Conservation (phyloP, 2,888 invertebrate genomes). For the Linyphia triangularis region DNA sequence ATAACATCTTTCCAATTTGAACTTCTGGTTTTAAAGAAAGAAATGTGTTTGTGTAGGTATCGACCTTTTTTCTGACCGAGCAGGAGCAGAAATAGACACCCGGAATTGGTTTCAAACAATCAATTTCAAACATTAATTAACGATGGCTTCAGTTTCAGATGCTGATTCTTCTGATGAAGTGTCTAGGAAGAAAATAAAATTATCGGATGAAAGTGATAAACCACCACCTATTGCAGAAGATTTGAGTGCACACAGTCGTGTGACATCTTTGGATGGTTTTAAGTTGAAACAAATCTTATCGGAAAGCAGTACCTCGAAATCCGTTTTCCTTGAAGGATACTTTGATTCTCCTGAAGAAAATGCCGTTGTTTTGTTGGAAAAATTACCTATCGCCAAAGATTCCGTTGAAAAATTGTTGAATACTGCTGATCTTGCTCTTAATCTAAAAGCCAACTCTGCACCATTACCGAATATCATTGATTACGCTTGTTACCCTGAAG, state of each 20-base stretch:
- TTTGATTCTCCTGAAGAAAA: constrained; percentile 44
- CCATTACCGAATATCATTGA: constrained; percentile 25
- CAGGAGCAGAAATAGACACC: no score
- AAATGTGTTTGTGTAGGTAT: no score
- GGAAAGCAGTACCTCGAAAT: constrained; percentile 73
- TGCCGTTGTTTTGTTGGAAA: constrained; percentile 89
- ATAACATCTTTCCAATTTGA: no score
- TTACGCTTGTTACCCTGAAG: constrained; percentile 63
- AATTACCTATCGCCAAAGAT: constrained; percentile 88
- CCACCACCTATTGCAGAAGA: constrained; percentile 34
- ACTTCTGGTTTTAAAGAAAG: no score
- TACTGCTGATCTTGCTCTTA: constrained; percentile 60
- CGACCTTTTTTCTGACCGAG: no score
- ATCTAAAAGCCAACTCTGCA: constrained; percentile 32
- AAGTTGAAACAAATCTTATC: constrained; percentile 70
- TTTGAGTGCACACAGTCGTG: constrained; percentile 52
- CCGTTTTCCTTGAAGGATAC: constrained; percentile 67
- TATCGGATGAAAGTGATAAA: constrained; percentile 16
- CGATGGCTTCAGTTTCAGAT: constrained; percentile 32
- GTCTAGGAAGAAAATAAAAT: constrained; percentile 27
- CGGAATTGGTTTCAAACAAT: no score
- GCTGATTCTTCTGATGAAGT: neutral
- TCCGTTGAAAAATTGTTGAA: constrained; percentile 76
- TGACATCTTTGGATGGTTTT: constrained; percentile 66
- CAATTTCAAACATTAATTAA: no score